Conservation (phyloP, 2,888 invertebrate species). For the Subacronicta megacephala region DNA sequence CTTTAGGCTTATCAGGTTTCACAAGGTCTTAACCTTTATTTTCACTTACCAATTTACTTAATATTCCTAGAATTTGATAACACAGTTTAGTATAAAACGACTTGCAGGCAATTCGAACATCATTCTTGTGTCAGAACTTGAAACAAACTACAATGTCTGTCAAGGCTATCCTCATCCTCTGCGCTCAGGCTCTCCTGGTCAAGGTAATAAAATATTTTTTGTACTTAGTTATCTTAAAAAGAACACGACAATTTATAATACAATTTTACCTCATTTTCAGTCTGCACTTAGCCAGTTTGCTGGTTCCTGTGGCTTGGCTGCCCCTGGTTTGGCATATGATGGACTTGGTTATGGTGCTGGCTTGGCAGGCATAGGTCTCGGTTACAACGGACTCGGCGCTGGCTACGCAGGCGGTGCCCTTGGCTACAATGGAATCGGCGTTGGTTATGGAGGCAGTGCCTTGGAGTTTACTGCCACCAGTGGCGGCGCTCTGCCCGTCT, state of each 20-base stretch:
- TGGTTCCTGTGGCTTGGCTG: conserved; percentile 14
- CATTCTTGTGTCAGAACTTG: conserved; percentile 25
- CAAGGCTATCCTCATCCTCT: conserved; percentile 59
- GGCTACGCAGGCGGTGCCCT: conserved; percentile 11
- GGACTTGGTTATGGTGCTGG: conserved; percentile 1
- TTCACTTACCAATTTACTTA: conserved; percentile 5
- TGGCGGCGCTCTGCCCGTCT: conserved; percentile 55
- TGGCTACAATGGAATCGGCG: conserved; percentile 11
- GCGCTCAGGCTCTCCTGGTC: conserved; percentile 53
- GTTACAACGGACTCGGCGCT: conserved; percentile 1
- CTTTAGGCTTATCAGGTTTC: conserved; percentile 19
- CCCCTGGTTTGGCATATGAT: conserved; percentile 4
- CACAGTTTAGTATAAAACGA: conserved; percentile 8
- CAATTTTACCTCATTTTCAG: conserved; percentile 9
- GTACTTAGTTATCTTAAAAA: no score
- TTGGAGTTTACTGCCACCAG: conserved; percentile 39
- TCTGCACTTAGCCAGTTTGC: conserved; percentile 26
- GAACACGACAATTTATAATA: not conserved
- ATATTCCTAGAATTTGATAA: conserved; percentile 10
- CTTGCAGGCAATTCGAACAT: conserved; percentile 3
- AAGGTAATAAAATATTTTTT: conserved; percentile 10
- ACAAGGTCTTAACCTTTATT: conserved; percentile 12
- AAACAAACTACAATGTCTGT: conserved; percentile 57
- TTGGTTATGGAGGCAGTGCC: no score
- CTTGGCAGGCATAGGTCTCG: conserved; percentile 8